Percentiles rank a stretch among this genome's conserved stretches.
phyloP scores from a whole-genome alignment of 2,113 vertebrate genomes.

The Alaudala cheleensis region DNA sequence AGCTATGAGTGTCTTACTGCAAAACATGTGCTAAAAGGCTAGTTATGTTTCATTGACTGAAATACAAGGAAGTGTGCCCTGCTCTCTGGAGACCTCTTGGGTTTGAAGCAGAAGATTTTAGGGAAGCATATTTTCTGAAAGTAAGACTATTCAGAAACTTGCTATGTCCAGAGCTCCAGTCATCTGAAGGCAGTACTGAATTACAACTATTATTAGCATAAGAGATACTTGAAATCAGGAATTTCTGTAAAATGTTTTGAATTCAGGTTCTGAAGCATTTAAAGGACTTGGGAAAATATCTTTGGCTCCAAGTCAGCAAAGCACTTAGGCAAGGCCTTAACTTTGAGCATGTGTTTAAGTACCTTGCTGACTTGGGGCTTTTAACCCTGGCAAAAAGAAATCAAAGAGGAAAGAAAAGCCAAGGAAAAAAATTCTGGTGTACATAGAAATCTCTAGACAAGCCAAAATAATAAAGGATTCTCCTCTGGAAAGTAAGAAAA shows the following conservation, averaged over 20 bases:
- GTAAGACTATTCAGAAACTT: not conserved
- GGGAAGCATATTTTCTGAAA: not conserved
- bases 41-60: slow-evolving; percentile 21
- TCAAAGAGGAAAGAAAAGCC: not conserved
- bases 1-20: not conserved
- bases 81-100: not conserved
- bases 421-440: not conserved
- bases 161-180: not conserved
- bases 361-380: slow-evolving; percentile 59
- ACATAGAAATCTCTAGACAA: not conserved
- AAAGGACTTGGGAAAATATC: slow-evolving; percentile 51
- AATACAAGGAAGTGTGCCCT: not conserved
- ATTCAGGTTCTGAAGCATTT: slow-evolving; percentile 42
- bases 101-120: not conserved
- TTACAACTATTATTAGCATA: slow-evolving; percentile 27
- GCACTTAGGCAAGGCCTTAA: slow-evolving; percentile 63
- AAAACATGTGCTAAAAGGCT: slow-evolving; percentile 29
- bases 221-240: slow-evolving; percentile 53
- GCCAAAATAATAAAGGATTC: not conserved
- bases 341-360: slow-evolving; percentile 65
- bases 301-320: slow-evolving; percentile 63
- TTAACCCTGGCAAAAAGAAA: slow-evolving; percentile 23
- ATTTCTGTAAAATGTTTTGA: slow-evolving; percentile 32
- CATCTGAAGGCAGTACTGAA: not conserved
- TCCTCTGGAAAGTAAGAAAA: slow-evolving; percentile 5